Evolutionary conservation across 2,797 vertebrate species (phyloP), one percentile per base, ranked within the genome.

Genomic region (Phoeniculus purpureus): DNA sequence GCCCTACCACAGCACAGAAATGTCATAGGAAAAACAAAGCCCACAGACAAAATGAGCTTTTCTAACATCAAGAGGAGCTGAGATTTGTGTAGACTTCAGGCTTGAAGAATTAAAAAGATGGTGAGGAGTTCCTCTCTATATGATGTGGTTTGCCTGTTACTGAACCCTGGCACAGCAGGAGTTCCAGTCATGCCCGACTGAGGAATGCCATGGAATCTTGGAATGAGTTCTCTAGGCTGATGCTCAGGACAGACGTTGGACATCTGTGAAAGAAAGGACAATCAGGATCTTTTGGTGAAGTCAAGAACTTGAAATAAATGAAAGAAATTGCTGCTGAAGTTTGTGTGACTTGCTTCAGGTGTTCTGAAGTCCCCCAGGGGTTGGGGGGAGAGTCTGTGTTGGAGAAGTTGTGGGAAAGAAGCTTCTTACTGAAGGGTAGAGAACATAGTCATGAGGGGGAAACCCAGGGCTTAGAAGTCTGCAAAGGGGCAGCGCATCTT

Each of bases 1-100:
- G 92, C 51, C 74, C 77, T 81, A 71, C 74, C 83, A 81, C 81
- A 86, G 81, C 62, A 91, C 29, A 91, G 67, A 92, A 90, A 87
- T 55, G 47, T 58, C 74, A 74, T 34, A 25, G 82, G 14, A 15
- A 66, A 74, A 92, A 90, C 43, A 73, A 56, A 66, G 47, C 50
- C n/a, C 90, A 52, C 34, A 47, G 58, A 82, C 3, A 3, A 89
- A 89, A 86, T 25, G 5, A 51, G 54, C 26, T 88, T 93, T 81
- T 85, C 22, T 74, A 86, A 80, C 71, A 64, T 86, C 40, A 92
- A 90, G 83, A 87, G 43, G 55, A 37, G n/a, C 84, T 90, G 76
- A 64, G 60, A 73, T 65, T 43, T 71, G 58, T 77, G 73, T 64
- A 91, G 82, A 67, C 47, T 84, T 86, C 65, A 81, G 32, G 27